Evolutionary conservation across 2,113 vertebrate species (phyloP).

Genomic region (Martes martes): DNA sequence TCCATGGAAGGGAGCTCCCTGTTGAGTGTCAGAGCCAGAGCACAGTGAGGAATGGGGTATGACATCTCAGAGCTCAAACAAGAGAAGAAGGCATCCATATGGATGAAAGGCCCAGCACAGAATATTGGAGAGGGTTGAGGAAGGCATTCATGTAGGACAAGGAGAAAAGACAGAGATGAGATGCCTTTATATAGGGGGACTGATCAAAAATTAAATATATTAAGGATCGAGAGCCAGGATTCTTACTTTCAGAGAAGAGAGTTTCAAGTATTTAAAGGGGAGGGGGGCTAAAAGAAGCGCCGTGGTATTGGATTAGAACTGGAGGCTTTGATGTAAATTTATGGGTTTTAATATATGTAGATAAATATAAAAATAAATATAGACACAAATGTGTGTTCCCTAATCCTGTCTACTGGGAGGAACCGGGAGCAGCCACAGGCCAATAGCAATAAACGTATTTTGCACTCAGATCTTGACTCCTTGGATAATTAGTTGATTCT

Average conservation of each 20-base stretch:
- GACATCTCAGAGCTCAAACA: neutral
- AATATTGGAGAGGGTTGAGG: neutral
- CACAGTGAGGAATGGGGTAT: neutral
- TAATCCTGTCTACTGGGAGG: neutral
- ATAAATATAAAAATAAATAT: neutral
- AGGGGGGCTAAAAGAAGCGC: neutral
- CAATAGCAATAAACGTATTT: neutral
- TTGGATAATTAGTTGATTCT: neutral
- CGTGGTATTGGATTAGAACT: neutral
- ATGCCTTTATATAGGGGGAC: neutral
- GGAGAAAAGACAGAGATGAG: neutral
- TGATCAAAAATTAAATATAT: neutral
- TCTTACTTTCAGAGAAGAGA: neutral
- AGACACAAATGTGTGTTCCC: neutral
- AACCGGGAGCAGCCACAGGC: neutral
- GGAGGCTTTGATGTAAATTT: neutral
- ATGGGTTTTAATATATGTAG: neutral
- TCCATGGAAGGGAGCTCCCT: neutral
- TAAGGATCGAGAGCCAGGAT: neutral
- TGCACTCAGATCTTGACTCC: neutral
- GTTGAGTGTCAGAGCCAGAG: neutral
- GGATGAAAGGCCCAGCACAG: neutral
- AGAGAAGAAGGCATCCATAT: neutral
- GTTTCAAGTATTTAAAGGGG: neutral
- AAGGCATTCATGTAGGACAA: neutral